Evolutionary conservation across 2,797 vertebrate species (phyloP).

Genomic region (Danio albolineatus): DNA sequence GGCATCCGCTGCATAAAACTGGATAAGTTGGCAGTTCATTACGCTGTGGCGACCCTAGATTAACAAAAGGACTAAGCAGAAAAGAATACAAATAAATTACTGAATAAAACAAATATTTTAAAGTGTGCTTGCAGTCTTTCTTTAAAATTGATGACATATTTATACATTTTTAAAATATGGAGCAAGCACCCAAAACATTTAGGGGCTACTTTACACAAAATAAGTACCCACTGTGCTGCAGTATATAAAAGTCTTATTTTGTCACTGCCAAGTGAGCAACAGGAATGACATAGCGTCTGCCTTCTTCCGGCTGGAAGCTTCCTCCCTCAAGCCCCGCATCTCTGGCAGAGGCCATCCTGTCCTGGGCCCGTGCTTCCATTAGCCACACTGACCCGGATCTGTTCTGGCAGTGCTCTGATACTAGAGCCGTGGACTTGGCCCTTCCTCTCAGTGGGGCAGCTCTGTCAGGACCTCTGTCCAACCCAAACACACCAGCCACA

Average conservation of each 20-base stretch:
- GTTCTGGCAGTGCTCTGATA: slow-evolving; percentile 49
- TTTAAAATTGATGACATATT: not conserved
- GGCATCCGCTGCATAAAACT: too few species aligned
- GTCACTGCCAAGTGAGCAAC: slow-evolving; percentile 37
- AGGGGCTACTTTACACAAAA: not conserved
- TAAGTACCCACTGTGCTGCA: not conserved
- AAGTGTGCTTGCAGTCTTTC: not conserved
- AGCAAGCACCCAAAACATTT: not conserved
- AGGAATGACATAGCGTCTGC: slow-evolving; percentile 34
- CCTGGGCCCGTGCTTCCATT: slow-evolving; percentile 41
- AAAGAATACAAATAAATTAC: too few species aligned
- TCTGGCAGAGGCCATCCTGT: slow-evolving; percentile 44
- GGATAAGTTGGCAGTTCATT: too few species aligned
- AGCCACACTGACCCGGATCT: slow-evolving; percentile 50
- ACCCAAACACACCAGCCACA: slow-evolving; percentile 62
- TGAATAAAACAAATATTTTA: too few species aligned
- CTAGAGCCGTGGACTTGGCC: slow-evolving; percentile 52
- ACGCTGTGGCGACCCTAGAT: too few species aligned
- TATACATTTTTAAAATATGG: slow-evolving; percentile 15
- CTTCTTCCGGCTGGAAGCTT: slow-evolving; percentile 40
- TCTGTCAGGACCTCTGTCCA: slow-evolving; percentile 59
- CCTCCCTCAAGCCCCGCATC: slow-evolving; percentile 22
- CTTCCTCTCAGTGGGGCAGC: slow-evolving; percentile 60
- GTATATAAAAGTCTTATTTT: slow-evolving; percentile 5
- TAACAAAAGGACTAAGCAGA: too few species aligned